phyloP scores from a whole-genome alignment of 2,888 invertebrate genomes.

The Lasioglossum leucozonium region DNA sequence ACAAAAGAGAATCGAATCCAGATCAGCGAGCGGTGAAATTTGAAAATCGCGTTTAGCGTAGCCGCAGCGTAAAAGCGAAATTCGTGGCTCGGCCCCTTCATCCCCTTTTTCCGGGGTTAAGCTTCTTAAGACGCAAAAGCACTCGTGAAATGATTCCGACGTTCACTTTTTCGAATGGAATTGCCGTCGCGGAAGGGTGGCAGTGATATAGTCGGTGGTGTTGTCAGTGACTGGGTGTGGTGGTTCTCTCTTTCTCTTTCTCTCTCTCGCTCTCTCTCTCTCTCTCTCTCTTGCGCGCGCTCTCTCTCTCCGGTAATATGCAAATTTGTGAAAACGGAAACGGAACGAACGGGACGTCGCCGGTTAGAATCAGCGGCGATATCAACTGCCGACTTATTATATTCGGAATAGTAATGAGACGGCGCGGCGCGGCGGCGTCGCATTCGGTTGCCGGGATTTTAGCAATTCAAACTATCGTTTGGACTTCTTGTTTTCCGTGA shows the following conservation, averaged over 20 bases:
- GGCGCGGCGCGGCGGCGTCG: no score
- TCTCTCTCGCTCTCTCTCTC: background rate
- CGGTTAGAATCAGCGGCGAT: conserved; percentile 47
- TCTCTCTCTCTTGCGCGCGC: no score
- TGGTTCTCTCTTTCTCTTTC: background rate
- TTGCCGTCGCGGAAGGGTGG: background rate
- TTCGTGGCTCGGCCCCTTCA: background rate
- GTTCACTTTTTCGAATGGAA: conserved; percentile 36
- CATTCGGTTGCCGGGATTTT: conserved; percentile 50
- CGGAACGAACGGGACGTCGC: conserved; percentile 22
- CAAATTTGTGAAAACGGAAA: conserved; percentile 46
- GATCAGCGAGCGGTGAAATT: background rate
- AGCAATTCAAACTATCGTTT: conserved; percentile 76
- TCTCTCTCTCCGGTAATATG: conserved; percentile 38
- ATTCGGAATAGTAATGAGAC: conserved; percentile 73
- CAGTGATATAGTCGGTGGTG: background rate
- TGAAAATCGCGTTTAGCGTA: conserved; percentile 6
- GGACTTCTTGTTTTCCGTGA: conserved; percentile 49
- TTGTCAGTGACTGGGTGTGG: background rate
- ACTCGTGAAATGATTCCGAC: conserved; percentile 35
- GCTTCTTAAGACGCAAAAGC: conserved; percentile 33
- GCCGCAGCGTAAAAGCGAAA: background rate
- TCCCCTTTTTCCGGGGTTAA: background rate
- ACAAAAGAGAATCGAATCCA: background rate
- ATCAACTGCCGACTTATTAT: conserved; percentile 70